phyloP scores from a whole-genome alignment of 2,888 invertebrate species.

The Eupithecia exiguata region DNA sequence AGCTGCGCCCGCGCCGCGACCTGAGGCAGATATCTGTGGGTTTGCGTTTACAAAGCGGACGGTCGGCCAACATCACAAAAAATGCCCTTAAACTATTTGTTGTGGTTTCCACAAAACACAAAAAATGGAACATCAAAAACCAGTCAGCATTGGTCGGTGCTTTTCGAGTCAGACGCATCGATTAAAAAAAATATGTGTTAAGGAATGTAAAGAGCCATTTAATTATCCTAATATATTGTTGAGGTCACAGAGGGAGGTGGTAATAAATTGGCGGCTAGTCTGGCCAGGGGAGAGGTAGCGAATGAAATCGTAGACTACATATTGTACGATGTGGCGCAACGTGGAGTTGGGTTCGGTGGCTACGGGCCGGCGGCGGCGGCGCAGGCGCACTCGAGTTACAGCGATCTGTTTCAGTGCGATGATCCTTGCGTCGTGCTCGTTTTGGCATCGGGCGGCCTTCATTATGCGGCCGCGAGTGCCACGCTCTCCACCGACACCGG shows the following conservation, averaged over 20 bases:
- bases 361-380: constrained; percentile 40
- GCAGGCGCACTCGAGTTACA: constrained; percentile 53
- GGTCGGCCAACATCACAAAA: constrained; percentile 70
- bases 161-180: constrained; percentile 76
- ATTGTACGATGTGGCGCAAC: constrained; percentile 24
- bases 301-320: constrained; percentile 53
- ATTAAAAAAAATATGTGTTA: constrained; percentile 81
- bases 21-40: constrained; percentile 51
- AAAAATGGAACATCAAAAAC: constrained; percentile 77
- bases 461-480: constrained; percentile 75
- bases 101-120: constrained; percentile 78
- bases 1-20: constrained; percentile 22
- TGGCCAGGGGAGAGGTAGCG: constrained; percentile 66
- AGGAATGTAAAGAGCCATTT: constrained; percentile 84
- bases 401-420: constrained; percentile 74
- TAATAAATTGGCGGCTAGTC: constrained; percentile 75
- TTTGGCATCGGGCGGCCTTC: constrained; percentile 77
- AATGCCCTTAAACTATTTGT: constrained; percentile 80
- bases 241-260: constrained; percentile 78
- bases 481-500: constrained; percentile 63
- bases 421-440: constrained; percentile 76
- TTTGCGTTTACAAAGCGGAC: constrained; percentile 74
- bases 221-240: constrained; percentile 84
- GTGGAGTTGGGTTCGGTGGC: constrained; percentile 22
- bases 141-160: constrained; percentile 82